Evolutionary conservation across 1,140 invertebrate species (phyloP).

Genomic region (Trichonephila clavata): DNA sequence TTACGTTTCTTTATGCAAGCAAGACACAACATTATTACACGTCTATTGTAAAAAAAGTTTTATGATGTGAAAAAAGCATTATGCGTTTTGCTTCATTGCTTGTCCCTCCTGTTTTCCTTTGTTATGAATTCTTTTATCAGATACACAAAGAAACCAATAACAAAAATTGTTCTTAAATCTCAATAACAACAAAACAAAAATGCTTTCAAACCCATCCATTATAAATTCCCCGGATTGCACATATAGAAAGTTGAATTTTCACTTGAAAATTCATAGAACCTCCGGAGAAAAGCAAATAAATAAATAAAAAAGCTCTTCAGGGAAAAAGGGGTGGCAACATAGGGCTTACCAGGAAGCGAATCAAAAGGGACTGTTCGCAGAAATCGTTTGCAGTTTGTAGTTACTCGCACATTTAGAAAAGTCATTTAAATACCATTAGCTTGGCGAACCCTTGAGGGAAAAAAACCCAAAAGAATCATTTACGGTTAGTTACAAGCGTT

Average conservation of each 20-base stretch:
- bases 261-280: neutral
- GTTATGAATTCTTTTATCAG: no score
- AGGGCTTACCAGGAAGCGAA: neutral
- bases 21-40: no score
- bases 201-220: no score
- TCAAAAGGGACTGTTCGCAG: neutral
- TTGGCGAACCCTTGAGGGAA: neutral
- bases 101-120: no score
- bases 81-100: no score
- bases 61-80: no score
- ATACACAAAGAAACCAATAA: no score
- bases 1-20: no score
- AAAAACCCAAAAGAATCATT: neutral
- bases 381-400: neutral
- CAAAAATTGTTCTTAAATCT: no score
- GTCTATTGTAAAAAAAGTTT: no score
- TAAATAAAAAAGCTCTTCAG: neutral
- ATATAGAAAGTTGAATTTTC: neutral
- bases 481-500: neutral
- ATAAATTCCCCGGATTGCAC: no score
- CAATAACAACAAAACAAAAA: no score
- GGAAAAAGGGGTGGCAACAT: neutral
- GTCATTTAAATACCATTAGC: slow-evolving; percentile 7
- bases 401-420: neutral
- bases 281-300: neutral